phyloP scores from a whole-genome alignment of 2,797 vertebrate species.

The Melanogrammus aeglefinus region DNA sequence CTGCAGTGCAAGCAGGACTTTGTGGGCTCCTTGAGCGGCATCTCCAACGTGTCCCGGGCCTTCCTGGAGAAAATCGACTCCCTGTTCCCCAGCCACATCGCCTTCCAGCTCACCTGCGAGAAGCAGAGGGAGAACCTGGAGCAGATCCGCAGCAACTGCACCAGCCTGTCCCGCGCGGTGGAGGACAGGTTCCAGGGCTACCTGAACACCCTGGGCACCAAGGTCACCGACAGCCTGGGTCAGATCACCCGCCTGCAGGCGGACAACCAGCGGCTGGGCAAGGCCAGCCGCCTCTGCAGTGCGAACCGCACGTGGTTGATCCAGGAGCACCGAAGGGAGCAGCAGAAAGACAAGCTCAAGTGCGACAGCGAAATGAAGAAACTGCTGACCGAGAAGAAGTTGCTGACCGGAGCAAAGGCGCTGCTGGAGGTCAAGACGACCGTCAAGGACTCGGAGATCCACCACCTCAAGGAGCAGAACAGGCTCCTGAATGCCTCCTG shows the following conservation, averaged over 20 bases:
- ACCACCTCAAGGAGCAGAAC: constrained; percentile 50
- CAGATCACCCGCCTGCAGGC: constrained; percentile 57
- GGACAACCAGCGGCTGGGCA: constrained; percentile 60
- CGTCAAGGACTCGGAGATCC: constrained; percentile 46
- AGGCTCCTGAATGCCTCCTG: constrained; percentile 58
- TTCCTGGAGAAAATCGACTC: constrained; percentile 61
- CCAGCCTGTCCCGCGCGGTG: constrained; percentile 69
- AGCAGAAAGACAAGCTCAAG: constrained; percentile 43
- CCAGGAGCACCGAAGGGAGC: constrained; percentile 31
- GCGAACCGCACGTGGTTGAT: constrained; percentile 56
- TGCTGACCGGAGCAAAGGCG: constrained; percentile 46
- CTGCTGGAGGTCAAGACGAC: constrained; percentile 48
- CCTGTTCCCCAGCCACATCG: constrained; percentile 54
- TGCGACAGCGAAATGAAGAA: constrained; percentile 59
- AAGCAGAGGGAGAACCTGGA: constrained; percentile 70
- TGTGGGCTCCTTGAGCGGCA: constrained; percentile 47
- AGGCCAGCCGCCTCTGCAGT: constrained; percentile 61
- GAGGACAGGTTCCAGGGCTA: constrained; percentile 72
- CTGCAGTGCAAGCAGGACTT: constrained; percentile 65
- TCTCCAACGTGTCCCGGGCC: constrained; percentile 57
- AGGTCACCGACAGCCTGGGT: constrained; percentile 51
- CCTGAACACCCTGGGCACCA: constrained; percentile 59
- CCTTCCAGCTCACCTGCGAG: constrained; percentile 69
- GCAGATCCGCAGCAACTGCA: constrained; percentile 75
- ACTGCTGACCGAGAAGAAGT: constrained; percentile 62